A percentile compares a stretch with the other conserved stretches of the same genome.
phyloP scores from a whole-genome alignment of 2,888 invertebrate genomes.

The Aspidiotus rigidus region DNA sequence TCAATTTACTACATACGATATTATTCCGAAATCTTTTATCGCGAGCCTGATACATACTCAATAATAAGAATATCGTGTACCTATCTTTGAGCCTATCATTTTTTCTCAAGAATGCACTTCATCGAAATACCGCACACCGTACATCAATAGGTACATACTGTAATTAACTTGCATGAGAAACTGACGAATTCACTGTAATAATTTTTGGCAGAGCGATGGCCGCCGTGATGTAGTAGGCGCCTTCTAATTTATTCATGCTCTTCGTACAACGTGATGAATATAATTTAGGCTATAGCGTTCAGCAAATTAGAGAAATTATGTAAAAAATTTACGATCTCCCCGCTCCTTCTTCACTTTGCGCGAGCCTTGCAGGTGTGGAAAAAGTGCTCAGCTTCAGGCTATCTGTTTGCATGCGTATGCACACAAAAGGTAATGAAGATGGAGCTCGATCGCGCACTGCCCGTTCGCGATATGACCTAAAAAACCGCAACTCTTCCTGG shows the following conservation, averaged over 20 bases:
- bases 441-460: slow-evolving; percentile 22
- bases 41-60: too few species aligned
- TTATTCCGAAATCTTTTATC: too few species aligned
- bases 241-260: slow-evolving; percentile 3
- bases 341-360: not conserved
- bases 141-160: too few species aligned
- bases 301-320: slow-evolving; percentile 1
- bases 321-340: not conserved
- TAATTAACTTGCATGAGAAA: too few species aligned
- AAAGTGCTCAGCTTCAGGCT: slow-evolving; percentile 7
- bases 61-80: too few species aligned
- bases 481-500: slow-evolving; percentile 32
- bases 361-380: not conserved
- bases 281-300: not conserved
- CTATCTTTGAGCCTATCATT: too few species aligned
- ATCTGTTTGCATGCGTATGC: slow-evolving; percentile 18
- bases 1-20: too few species aligned
- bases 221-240: not conserved
- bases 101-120: too few species aligned
- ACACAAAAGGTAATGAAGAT: slow-evolving; percentile 18
- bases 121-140: too few species aligned
- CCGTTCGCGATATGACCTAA: slow-evolving; percentile 31
- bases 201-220: not conserved
- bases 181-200: not conserved
- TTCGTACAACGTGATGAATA: not conserved